A percentile compares a stretch with the other conserved stretches of the same genome.
Evolutionary conservation across 2,888 invertebrate genomes (phyloP).

Genomic region (Lamproptera curius): DNA sequence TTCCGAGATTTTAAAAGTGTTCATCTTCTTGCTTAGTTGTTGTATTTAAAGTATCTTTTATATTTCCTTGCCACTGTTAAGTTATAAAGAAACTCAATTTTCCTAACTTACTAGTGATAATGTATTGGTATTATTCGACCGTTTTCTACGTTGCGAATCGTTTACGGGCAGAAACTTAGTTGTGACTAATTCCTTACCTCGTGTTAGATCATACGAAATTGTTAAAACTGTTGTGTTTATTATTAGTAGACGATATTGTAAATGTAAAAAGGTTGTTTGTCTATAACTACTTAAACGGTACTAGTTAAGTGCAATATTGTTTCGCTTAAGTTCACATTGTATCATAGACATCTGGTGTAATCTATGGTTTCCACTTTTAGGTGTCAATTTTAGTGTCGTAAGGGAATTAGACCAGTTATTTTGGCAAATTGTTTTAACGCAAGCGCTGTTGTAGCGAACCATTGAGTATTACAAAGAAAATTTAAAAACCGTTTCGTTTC

Average conservation of each 20-base stretch:
- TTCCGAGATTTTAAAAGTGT: conserved; percentile 9
- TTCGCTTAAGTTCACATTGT: conserved; percentile 24
- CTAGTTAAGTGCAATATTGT: conserved; percentile 26
- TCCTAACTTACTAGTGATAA: background rate
- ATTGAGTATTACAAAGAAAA: background rate
- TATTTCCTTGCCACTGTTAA: conserved; percentile 1
- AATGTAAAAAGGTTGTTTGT: conserved; percentile 39
- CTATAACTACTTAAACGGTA: conserved; percentile 35
- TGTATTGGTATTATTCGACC: background rate
- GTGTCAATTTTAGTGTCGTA: conserved; percentile 14
- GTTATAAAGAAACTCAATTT: background rate
- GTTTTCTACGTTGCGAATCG: too few species aligned
- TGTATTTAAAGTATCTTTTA: conserved; percentile 8
- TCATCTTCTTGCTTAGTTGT: conserved; percentile 11
- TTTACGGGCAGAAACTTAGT: conserved; percentile 29
- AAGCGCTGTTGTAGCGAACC: background rate
- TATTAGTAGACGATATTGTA: conserved; percentile 42
- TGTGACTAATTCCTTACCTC: conserved; percentile 40
- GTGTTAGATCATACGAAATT: conserved; percentile 29
- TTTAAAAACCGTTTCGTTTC: conserved; percentile 6
- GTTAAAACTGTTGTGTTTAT: conserved; percentile 48
- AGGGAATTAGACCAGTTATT: conserved; percentile 6
- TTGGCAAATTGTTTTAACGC: background rate
- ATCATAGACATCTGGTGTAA: conserved; percentile 19
- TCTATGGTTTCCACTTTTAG: conserved; percentile 11